Base-by-base conservation (phyloP, 2,888 invertebrate genomes). In the Leptopilina drosophilae region DNA sequence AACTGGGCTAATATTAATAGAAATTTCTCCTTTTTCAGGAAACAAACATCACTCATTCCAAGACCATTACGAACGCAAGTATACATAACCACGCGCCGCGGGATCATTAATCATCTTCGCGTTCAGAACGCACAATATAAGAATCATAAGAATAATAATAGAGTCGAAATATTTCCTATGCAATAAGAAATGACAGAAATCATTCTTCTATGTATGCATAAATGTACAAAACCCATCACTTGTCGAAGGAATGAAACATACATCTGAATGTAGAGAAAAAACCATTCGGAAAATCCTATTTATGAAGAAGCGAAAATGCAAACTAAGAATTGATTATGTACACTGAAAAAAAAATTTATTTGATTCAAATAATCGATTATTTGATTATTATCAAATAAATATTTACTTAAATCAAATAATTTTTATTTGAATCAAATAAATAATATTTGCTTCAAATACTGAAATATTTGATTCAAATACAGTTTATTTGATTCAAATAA, bases 61-160 rank as follows among this genome's bases (percentile, higher is more conserved):
- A 69, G 67, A 12, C 67, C 67, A 53, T 69, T 69, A 69, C 11
- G 26, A 20, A 49, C 49, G 12, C 67, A 20, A 20, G 5, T 15
- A n/a, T n/a, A 62, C 15, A 59, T 59, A 67, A 49, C 67, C 14
- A 42, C 15, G 49, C 12, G 49, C 49, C 49, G 49, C 42, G 11
- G 9, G 26, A 46, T 69, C 67, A 15, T 69, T 69, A 69, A 69
- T 69, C 67, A 69, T 69, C 7, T 26, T 20, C 67, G 26, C 67
- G 20, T 46, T 49, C 49, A 69, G 26, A 46, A 49, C 20, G 49
- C 49, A 8, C n/a, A 42, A 66, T 15, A 26, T 49, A 12, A 46
- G 49, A 11, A 69, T 26, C 49, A 53, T 69, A 49, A 20, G 20
- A 20, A 20, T 20, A 20, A 20, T 20, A 20, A 20, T 49, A 49